These are phyloP conservation scores for Melinaea marsaeus DNA, from an alignment of 2,888 invertebrate genomes.

Conservation along the genomic window DNA sequence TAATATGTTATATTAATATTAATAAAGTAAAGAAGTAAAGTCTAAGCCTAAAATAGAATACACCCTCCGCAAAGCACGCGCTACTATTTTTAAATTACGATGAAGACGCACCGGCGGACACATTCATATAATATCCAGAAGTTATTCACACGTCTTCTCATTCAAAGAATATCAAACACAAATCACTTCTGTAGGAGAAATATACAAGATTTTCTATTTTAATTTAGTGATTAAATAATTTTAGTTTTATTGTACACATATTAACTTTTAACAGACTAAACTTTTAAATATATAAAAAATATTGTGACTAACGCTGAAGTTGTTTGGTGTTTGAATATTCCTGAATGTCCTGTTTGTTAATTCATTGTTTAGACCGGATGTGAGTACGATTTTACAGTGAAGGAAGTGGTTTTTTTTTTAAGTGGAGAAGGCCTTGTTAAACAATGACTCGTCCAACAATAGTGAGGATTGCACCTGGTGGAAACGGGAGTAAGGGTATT, in stretches of 20 bases:
- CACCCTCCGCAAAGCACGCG: constrained; percentile 61
- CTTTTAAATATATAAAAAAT: constrained; percentile 65
- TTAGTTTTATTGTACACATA: neutral
- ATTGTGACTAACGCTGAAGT: constrained; percentile 65
- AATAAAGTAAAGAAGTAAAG: constrained; percentile 33
- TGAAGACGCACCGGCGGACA: constrained; percentile 42
- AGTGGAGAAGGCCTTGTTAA: constrained; percentile 17
- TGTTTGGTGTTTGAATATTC: constrained; percentile 57
- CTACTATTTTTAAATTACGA: constrained; percentile 56
- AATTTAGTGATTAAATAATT: neutral
- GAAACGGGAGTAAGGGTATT: constrained; percentile 71
- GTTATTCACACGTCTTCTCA: constrained; percentile 37
- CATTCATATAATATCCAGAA: constrained; percentile 45
- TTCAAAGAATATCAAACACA: constrained; percentile 8
- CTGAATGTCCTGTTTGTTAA: constrained; percentile 56
- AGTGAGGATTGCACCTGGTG: constrained; percentile 62
- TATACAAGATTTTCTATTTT: constrained; percentile 1
- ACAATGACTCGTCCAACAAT: constrained; percentile 70
- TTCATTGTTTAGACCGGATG: constrained; percentile 25
- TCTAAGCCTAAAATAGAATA: constrained; percentile 55
- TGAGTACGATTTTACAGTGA: too few species aligned
- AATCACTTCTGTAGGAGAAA: constrained; percentile 9
- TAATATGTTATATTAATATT: too few species aligned
- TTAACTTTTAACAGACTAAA: constrained; percentile 35
- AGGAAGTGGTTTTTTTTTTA: too few species aligned